These are phyloP conservation scores for Eufriesea mexicana DNA, from an alignment of 1,140 invertebrate species.

Conservation along the genomic window DNA sequence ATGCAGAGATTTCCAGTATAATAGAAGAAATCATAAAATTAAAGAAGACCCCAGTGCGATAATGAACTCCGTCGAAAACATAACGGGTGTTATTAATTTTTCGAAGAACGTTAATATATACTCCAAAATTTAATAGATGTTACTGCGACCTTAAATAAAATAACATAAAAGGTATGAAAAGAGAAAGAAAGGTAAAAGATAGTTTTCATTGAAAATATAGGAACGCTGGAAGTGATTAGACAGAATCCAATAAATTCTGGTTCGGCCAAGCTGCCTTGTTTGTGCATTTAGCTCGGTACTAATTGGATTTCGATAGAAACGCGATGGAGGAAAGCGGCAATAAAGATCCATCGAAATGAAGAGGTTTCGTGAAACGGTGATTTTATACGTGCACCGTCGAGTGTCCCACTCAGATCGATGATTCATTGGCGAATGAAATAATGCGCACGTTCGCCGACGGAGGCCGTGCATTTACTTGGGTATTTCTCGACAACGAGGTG, in stretches of 20 bases:
- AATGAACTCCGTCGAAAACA: too few relatives aligned
- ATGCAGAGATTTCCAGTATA: too few relatives aligned
- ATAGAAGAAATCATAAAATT: too few relatives aligned
- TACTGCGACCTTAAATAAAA: too few relatives aligned
- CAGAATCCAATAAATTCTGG: background rate
- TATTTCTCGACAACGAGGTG: constrained; percentile 41
- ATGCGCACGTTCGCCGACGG: constrained; percentile 21
- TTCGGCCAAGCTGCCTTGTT: background rate
- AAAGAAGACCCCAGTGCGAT: too few relatives aligned
- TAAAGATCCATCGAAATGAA: constrained; percentile 12
- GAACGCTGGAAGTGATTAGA: background rate
- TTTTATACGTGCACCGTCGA: background rate
- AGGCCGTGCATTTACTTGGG: constrained; percentile 13
- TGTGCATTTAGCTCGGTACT: too few relatives aligned
- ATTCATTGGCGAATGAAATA: constrained; percentile 44
- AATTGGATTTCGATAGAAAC: background rate
- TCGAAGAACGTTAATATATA: too few relatives aligned
- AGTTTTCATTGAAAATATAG: background rate
- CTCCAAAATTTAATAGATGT: too few relatives aligned
- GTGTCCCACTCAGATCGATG: constrained; percentile 3
- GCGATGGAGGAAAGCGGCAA: background rate
- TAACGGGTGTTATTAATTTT: too few relatives aligned
- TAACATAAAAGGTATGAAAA: too few relatives aligned
- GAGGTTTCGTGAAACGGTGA: background rate
- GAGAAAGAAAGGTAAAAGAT: too few relatives aligned